Conservation (phyloP, 1,140 invertebrate genomes). For the Daktulosphaira vitifoliae region DNA sequence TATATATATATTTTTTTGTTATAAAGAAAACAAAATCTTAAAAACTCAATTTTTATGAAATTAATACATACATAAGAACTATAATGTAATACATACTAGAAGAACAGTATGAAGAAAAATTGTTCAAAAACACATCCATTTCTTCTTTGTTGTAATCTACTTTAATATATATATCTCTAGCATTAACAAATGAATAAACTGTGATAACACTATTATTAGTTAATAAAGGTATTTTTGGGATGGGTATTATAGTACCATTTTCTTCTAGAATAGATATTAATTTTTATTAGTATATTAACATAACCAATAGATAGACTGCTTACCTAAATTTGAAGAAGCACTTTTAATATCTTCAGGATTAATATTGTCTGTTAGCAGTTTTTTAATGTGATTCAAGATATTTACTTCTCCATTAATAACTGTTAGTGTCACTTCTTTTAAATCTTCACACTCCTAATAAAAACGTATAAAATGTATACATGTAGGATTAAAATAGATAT, state of each 20-base stretch:
- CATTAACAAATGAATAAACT: slow-evolving; percentile 11
- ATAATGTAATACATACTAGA: slow-evolving; percentile 8
- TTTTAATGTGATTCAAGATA: slow-evolving; percentile 2
- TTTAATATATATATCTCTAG: slow-evolving; percentile 1
- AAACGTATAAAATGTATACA: too few relatives aligned
- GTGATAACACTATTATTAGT: slow-evolving; percentile 12
- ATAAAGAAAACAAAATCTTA: too few relatives aligned
- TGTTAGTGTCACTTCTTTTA: slow-evolving; percentile 1
- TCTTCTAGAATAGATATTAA: too few relatives aligned
- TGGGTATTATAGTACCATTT: too few relatives aligned
- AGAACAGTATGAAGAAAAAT: background rate
- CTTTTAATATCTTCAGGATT: background rate
- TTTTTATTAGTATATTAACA: background rate
- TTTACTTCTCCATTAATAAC: background rate
- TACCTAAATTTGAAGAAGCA: slow-evolving; percentile 9
- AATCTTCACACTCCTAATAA: slow-evolving; percentile 20
- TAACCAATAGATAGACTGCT: background rate
- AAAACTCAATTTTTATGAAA: too few relatives aligned
- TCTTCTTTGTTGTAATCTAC: background rate
- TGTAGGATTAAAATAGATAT: too few relatives aligned
- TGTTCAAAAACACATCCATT: slow-evolving; percentile 4
- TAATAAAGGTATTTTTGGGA: slow-evolving; percentile 2
- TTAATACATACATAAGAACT: too few relatives aligned
- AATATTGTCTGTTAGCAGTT: background rate
- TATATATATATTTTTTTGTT: too few relatives aligned